These are phyloP conservation scores for Eonycteris spelaea DNA, from an alignment of 2,113 vertebrate genomes.

Conservation along the genomic window DNA sequence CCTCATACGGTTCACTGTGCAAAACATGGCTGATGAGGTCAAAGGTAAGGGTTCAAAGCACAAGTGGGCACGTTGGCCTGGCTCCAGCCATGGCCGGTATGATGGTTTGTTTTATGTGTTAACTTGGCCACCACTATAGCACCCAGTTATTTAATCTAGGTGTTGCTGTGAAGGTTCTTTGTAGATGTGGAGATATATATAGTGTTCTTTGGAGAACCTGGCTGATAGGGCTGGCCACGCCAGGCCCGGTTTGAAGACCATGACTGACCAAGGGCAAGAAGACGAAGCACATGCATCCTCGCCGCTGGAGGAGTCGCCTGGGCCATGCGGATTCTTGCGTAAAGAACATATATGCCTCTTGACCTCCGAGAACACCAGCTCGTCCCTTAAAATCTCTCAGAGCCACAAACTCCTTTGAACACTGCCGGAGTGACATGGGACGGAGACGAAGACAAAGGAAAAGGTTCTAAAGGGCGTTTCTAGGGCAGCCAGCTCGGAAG, in stretches of 20 bases:
- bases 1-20: neutral
- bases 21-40: neutral
- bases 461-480: neutral
- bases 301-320: accelerated
- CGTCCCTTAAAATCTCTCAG: neutral
- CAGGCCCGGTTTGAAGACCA: neutral
- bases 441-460: neutral
- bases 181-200: neutral
- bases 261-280: neutral
- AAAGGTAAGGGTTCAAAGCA: neutral
- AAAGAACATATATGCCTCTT: neutral
- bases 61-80: accelerated
- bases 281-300: accelerated
- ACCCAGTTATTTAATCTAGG: neutral
- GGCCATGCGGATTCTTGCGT: accelerated
- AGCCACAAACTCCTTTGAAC: neutral
- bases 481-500: neutral
- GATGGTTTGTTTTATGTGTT: accelerated
- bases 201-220: neutral
- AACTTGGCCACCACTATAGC: no score
- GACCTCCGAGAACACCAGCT: neutral
- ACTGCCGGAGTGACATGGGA: accelerated
- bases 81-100: neutral
- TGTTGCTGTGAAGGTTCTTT: neutral
- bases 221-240: neutral